phyloP scores from a whole-genome alignment of 1,140 invertebrate species.

The Cotesia typhae region DNA sequence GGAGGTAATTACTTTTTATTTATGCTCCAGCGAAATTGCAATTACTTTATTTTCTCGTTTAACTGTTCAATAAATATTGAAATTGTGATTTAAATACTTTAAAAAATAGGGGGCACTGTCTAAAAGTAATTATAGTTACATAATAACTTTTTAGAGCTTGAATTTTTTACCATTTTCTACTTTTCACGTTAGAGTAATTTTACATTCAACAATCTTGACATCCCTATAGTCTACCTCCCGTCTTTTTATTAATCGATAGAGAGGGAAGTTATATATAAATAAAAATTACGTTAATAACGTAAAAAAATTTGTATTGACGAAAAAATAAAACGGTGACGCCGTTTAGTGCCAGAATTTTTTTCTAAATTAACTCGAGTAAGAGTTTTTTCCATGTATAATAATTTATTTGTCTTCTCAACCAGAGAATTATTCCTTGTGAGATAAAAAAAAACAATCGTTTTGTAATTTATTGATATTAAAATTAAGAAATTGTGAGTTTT shows the following conservation, averaged over 20 bases:
- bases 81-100: too few species aligned
- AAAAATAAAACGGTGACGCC: not conserved
- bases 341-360: constrained; percentile 12
- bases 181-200: constrained; percentile 6
- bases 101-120: too few species aligned
- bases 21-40: too few species aligned
- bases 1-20: too few species aligned
- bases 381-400: not conserved
- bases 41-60: too few species aligned
- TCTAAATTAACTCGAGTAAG: not conserved
- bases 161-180: constrained; percentile 26
- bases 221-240: not conserved
- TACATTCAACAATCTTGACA: not conserved
- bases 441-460: too few species aligned
- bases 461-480: too few species aligned
- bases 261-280: not conserved
- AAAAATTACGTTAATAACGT: not conserved
- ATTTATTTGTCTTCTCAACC: constrained; percentile 12
- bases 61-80: too few species aligned
- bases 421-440: not conserved
- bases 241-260: not conserved
- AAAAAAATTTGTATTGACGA: not conserved
- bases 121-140: not conserved
- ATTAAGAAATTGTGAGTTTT: too few species aligned
- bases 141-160: constrained; percentile 1